phyloP scores from a whole-genome alignment of 2,888 invertebrate species.

The Hirtodrosophila alboralis region DNA sequence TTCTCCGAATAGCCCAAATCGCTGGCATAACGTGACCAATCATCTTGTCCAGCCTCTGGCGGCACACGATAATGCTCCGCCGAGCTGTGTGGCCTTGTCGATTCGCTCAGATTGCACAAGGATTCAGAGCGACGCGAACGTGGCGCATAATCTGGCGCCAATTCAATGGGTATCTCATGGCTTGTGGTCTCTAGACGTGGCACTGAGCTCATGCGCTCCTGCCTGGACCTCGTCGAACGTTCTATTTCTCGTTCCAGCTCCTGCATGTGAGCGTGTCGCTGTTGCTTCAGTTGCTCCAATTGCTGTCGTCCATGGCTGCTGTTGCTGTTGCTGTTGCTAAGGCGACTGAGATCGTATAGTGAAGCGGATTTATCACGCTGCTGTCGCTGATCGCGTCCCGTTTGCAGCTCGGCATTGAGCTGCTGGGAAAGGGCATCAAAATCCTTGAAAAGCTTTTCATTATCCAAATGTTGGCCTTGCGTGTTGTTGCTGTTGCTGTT shows the following conservation, averaged over 20 bases:
- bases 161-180: slow-evolving; percentile 70
- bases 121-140: slow-evolving; percentile 79
- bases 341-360: slow-evolving; percentile 76
- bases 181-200: slow-evolving; percentile 36
- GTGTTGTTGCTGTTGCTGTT: slow-evolving; percentile 30
- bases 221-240: slow-evolving; percentile 68
- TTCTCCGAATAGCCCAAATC: slow-evolving; percentile 83
- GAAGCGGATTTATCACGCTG: slow-evolving; percentile 76
- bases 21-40: slow-evolving; percentile 85
- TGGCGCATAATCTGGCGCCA: slow-evolving; percentile 40
- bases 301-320: slow-evolving; percentile 38
- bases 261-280: slow-evolving; percentile 77
- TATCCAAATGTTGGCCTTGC: slow-evolving; percentile 71
- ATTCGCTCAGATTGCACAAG: slow-evolving; percentile 76
- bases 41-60: slow-evolving; percentile 83
- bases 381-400: slow-evolving; percentile 68
- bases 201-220: slow-evolving; percentile 61
- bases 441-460: slow-evolving; percentile 83
- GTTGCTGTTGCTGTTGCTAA: slow-evolving; percentile 34
- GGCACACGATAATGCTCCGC: slow-evolving; percentile 41
- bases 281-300: slow-evolving; percentile 69
- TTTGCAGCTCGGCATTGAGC: slow-evolving; percentile 80
- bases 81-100: slow-evolving; percentile 57
- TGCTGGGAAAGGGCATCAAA: slow-evolving; percentile 83
- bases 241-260: slow-evolving; percentile 78